Conservation (phyloP, 2,113 vertebrate genomes). For the Scomber scombrus region DNA sequence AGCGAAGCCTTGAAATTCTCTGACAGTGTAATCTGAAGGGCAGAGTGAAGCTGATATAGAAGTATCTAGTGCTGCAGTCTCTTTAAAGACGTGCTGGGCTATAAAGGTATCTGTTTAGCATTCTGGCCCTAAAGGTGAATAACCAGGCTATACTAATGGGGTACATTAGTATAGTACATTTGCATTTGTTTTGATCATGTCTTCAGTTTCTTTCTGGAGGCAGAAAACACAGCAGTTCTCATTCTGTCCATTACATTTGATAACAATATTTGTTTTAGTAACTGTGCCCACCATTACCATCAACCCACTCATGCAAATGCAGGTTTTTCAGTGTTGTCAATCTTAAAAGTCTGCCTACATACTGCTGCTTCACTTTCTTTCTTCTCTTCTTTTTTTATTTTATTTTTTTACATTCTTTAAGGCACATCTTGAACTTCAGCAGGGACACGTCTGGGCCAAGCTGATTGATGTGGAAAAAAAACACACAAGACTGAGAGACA, state of each 20-base stretch:
- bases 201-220: conserved; percentile 6
- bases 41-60: conserved; percentile 14
- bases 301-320: conserved; percentile 9
- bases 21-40: conserved; percentile 29
- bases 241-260: background rate
- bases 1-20: conserved; percentile 8
- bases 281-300: background rate
- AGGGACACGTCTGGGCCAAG: conserved; percentile 19
- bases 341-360: background rate
- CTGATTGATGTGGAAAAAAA: conserved; percentile 54
- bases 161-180: background rate
- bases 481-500: conserved; percentile 9
- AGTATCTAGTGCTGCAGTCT: background rate
- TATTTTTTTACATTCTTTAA: background rate
- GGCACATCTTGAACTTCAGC: conserved; percentile 24
- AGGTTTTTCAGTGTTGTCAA: background rate
- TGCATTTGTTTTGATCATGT: background rate
- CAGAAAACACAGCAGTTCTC: conserved; percentile 15
- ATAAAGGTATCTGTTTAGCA: conserved; percentile 24
- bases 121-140: background rate
- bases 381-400: background rate
- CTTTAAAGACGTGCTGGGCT: background rate
- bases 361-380: background rate
- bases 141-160: background rate
- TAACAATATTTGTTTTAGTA: conserved; percentile 24